Base-by-base conservation (phyloP, 2,113 vertebrate species). In the Syngnathus scovelli region DNA sequence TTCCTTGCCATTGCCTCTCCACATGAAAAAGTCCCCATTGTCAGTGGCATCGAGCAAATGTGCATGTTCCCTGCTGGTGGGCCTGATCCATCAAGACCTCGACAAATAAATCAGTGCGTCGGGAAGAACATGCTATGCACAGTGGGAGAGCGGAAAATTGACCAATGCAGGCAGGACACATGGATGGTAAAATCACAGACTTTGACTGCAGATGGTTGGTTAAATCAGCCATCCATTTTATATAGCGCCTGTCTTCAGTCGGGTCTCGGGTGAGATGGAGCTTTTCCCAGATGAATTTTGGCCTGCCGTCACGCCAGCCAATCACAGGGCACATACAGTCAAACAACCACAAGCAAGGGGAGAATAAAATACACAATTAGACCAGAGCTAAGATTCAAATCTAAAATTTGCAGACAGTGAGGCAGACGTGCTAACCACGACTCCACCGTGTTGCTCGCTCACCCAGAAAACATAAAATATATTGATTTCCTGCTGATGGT, bases 31-130 rank as follows among this genome's bases (percentile, higher is more conserved):
- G 38, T 6, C 49, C 27, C 59, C 76, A 67, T 72, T 74, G 77
- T 76, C 71, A 74, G 80, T 76, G 68, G 68, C 69, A 72, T 65
- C 75, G 59, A 61, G 61, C 39, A 62, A 62, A 69, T 63, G 72
- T 68, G 78, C 77, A 85, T 44, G 70, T 72, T 39, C 70, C 85
- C 86, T 69, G 74, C 86, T 86, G 81, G 55, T 69, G 63, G 69
- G 69, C 74, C 82, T 82, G 85, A 79, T 84, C 80, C 69, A 84
- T 49, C 72, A 66, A 78, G 76, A 59, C 70, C 48, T 66, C 18
- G 18, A 64, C 69, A 72, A 73, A 84, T 69, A 78, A 74, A 83
- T 80, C 72, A 78, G 72, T 79, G 72, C 61, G 64, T 65, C 68
- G 16, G 37, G 58, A 41, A 18, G 67, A 75, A 70, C 77, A 81